phyloP scores from a whole-genome alignment of 2,797 vertebrate genomes.

The Tinamus major region DNA sequence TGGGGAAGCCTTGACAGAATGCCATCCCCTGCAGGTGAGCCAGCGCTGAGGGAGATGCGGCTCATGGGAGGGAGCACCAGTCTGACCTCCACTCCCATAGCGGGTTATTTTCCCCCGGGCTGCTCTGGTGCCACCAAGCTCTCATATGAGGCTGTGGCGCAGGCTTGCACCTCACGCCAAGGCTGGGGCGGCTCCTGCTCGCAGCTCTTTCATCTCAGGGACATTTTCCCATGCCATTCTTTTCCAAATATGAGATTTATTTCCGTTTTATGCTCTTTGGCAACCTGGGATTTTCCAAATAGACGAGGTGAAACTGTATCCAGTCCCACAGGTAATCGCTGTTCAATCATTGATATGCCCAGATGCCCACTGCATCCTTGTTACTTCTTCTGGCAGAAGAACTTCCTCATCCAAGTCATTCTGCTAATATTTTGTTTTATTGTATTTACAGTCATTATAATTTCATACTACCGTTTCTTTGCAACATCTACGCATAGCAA shows the following conservation, averaged over 20 bases:
- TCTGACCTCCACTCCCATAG: not conserved
- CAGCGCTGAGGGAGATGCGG: not conserved
- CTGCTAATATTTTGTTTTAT: not conserved
- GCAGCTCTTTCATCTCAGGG: not conserved
- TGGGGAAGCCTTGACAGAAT: not conserved
- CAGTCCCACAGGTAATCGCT: not conserved
- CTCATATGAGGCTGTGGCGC: not conserved
- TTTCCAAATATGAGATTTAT: not conserved
- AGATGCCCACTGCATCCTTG: not conserved
- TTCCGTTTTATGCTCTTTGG: not conserved
- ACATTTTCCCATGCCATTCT: not conserved
- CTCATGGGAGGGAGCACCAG: not conserved
- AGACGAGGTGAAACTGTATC: not conserved
- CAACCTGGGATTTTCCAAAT: not conserved
- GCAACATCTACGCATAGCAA: not conserved
- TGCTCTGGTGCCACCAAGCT: accelerated
- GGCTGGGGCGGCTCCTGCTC: accelerated
- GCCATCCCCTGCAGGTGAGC: not conserved
- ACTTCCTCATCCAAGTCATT: not conserved
- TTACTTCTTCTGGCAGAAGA: not conserved
- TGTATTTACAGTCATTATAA: not conserved
- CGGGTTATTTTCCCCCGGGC: not conserved
- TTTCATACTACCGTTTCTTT: not conserved
- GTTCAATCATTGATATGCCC: not conserved
- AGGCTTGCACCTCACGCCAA: accelerated